A percentile compares a stretch with the other conserved stretches of the same genome.
Conservation (phyloP, 2,888 invertebrate species). For the Micoletzkya japonica region DNA sequence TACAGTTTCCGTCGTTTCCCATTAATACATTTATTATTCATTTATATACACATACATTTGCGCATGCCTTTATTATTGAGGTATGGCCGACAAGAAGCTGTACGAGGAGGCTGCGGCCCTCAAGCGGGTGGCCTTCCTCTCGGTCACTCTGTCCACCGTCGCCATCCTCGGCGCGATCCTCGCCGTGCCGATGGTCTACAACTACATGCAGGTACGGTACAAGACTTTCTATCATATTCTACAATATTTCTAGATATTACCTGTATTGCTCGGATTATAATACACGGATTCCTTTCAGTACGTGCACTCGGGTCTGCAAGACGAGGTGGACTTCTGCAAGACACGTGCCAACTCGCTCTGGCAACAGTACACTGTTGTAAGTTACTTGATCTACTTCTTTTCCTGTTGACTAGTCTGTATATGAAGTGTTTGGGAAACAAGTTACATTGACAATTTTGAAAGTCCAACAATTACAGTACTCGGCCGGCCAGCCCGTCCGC, state of each 20-base stretch:
- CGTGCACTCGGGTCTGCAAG: constrained; percentile 17
- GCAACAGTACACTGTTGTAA: constrained; percentile 19
- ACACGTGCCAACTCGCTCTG: constrained; percentile 15
- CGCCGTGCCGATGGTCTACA: constrained; percentile 28
- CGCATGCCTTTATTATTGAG: too few species aligned
- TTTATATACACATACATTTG: too few species aligned
- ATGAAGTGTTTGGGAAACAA: too few species aligned
- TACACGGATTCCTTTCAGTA: not conserved
- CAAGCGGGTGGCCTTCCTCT: constrained; percentile 23
- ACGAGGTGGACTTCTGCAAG: constrained; percentile 28
- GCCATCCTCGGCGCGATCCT: constrained; percentile 23
- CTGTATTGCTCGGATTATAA: not conserved
- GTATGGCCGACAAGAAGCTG: constrained; percentile 12
- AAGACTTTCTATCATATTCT: not conserved
- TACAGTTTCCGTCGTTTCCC: too few species aligned
- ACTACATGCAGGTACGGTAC: constrained; percentile 24
- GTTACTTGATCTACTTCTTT: too few species aligned
- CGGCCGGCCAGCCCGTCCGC: not conserved
- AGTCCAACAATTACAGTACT: constrained; percentile 12
- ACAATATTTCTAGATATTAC: not conserved
- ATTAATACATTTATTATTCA: too few species aligned
- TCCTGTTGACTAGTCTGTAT: too few species aligned
- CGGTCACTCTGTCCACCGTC: constrained; percentile 17
- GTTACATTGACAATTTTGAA: not conserved
- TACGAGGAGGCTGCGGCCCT: constrained; percentile 18